phyloP scores from a whole-genome alignment of 2,797 vertebrate genomes.

The Leuciscus waleckii region DNA sequence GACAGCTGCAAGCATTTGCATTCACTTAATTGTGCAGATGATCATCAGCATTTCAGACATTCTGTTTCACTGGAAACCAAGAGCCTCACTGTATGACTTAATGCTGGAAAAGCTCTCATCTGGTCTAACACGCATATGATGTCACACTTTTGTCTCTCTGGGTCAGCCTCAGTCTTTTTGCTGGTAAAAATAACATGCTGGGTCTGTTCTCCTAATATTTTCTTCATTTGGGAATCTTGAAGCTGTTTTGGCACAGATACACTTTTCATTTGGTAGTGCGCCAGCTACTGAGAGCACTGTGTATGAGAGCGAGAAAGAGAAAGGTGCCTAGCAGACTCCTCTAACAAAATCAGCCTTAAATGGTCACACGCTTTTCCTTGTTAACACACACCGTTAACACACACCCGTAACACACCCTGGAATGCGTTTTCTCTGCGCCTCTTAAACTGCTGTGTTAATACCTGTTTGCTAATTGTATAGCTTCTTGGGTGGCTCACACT shows the following conservation, averaged over 20 bases:
- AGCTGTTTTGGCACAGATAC: neutral
- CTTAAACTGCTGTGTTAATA: conserved; percentile 14
- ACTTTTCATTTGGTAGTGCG: neutral
- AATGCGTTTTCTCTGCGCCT: conserved; percentile 3
- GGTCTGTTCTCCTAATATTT: conserved; percentile 16
- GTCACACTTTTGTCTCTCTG: conserved; percentile 19
- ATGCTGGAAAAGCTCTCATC: neutral
- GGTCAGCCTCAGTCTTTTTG: conserved; percentile 13
- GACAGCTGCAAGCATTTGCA: neutral
- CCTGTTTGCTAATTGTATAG: conserved; percentile 27
- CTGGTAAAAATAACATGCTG: conserved; percentile 12
- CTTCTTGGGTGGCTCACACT: conserved; percentile 27
- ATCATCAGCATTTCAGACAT: neutral
- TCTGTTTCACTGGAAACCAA: conserved; percentile 10
- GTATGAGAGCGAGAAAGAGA: neutral
- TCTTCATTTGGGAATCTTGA: conserved; percentile 18
- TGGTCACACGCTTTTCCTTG: conserved; percentile 57
- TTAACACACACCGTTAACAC: conserved; percentile 55
- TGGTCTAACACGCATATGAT: neutral
- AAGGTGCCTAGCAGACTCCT: neutral
- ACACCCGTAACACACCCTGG: conserved; percentile 44
- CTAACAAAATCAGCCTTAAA: conserved; percentile 59
- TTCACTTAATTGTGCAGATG: neutral
- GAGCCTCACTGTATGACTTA: neutral
- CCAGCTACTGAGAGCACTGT: conserved; percentile 16